A percentile compares a stretch with the other conserved stretches of the same genome.
These are phyloP conservation scores for Metopia argyrocephala DNA, from an alignment of 2,888 invertebrate genomes.

Conservation along the genomic window DNA sequence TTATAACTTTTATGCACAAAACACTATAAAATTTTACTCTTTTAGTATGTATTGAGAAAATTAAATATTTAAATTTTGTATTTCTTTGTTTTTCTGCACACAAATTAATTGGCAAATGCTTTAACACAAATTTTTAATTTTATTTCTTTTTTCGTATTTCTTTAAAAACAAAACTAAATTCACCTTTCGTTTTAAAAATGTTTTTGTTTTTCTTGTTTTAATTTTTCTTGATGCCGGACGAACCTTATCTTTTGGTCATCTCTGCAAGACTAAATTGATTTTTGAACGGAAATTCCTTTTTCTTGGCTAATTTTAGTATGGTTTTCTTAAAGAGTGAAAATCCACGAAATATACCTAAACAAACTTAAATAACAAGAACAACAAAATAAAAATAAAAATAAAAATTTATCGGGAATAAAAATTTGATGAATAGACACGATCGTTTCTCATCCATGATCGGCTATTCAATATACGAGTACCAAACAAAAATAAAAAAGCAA, in stretches of 20 bases:
- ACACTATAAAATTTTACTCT: background rate
- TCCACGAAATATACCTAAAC: background rate
- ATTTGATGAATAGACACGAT: constrained; percentile 43
- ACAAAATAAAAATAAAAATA: too few relatives aligned
- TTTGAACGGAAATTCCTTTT: constrained; percentile 53
- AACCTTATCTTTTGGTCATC: constrained; percentile 51
- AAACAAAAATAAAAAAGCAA: background rate
- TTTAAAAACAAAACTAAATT: background rate
- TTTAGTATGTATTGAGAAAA: background rate
- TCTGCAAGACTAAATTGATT: constrained; percentile 40
- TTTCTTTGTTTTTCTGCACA: background rate
- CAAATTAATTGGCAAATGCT: background rate
- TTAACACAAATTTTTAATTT: background rate
- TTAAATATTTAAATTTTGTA: background rate
- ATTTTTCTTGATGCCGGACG: constrained; percentile 32
- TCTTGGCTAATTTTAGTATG: constrained; percentile 9
- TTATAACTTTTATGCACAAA: background rate
- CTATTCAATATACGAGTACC: background rate
- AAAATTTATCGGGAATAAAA: background rate
- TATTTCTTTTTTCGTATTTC: background rate
- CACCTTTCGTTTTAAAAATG: constrained; percentile 37
- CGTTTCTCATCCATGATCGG: constrained; percentile 9
- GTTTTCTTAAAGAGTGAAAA: constrained; percentile 9
- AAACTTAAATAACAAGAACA: too few relatives aligned
- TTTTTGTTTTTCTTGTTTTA: too few relatives aligned